Evolutionary conservation across 2,113 vertebrate genomes (phyloP), one percentile per base, ranked within the genome.

Genomic region (Gallinago media): DNA sequence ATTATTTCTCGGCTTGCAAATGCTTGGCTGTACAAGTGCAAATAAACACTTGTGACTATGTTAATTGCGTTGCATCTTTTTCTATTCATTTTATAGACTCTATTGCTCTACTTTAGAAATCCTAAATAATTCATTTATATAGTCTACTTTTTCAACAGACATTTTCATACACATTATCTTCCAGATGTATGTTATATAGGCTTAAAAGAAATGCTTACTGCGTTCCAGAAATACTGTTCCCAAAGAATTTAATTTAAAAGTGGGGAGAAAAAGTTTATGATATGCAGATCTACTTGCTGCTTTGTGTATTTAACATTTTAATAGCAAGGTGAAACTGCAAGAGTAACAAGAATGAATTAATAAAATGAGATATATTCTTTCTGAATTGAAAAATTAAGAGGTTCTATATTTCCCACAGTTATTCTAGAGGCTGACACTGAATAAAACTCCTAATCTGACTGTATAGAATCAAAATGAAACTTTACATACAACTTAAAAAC

Each of bases 61-160:
- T 83, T 97, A 96, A 94, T 95, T 95, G 70, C 29, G 58, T 68
- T 89, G 59, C 89, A 95, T 91, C 86, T 94, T 94, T 92, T 94
- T 85, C 52, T 79, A 96, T 86, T 88, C 2, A 92, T 93, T 88
- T 94, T 90, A 90, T 65, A 88, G 86, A 96, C 87, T 59, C 75
- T 89, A 79, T 91, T 97, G 56, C 84, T 96, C 91, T 95, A 54
- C 59, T 97, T 96, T 72, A 95, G 67, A 88, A 15, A 71, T 89
- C 46, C 88, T 96, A 88, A 92, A 81, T 82, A 94, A 85, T 91
- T 94, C 18, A 91, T 94, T 93, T 92, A 82, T 72, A 82, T 27
- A 78, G 58, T 61, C 74, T 93, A 42, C 36, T 92, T 86, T 85
- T 92, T 92, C 74, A 93, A 71, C 31, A 63, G 68, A 20, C 55